Conservation (phyloP, 2,113 vertebrate species). For the Globicephala melas region DNA sequence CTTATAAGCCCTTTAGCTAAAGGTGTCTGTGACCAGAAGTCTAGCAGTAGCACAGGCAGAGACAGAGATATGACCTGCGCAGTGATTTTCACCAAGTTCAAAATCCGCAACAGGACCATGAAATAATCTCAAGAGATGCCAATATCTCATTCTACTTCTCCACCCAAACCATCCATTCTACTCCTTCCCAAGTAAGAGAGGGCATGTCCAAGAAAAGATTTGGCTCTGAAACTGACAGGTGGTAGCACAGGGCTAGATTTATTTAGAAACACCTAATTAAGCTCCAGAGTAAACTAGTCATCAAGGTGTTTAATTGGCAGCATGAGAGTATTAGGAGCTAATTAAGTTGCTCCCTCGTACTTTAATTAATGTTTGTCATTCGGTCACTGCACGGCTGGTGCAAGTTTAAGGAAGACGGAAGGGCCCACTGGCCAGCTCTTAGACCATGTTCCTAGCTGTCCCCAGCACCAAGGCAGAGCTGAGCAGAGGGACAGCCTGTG, state of each 20-base stretch:
- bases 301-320: conserved; percentile 70
- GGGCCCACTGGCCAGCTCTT: background rate
- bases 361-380: conserved; percentile 69
- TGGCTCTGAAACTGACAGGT: conserved; percentile 56
- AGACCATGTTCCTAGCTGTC: background rate
- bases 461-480: background rate
- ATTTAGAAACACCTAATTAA: conserved; percentile 70
- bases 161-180: background rate
- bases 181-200: background rate
- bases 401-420: conserved; percentile 25
- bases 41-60: background rate
- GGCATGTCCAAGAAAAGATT: conserved; percentile 1
- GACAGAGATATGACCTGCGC: background rate
- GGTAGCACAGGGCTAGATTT: conserved; percentile 37
- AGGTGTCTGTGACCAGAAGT: background rate
- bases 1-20: background rate
- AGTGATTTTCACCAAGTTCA: background rate
- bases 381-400: background rate
- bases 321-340: conserved; percentile 69
- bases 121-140: background rate
- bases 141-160: background rate
- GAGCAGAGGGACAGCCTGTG: background rate
- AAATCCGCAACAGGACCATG: background rate
- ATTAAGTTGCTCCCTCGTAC: conserved; percentile 45
- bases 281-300: conserved; percentile 58